Evolutionary conservation across 53 echinoderm and acorn worm genomes (phyloP), one percentile per base, ranked within the genome.

Genomic region (Astropecten irregularis): DNA sequence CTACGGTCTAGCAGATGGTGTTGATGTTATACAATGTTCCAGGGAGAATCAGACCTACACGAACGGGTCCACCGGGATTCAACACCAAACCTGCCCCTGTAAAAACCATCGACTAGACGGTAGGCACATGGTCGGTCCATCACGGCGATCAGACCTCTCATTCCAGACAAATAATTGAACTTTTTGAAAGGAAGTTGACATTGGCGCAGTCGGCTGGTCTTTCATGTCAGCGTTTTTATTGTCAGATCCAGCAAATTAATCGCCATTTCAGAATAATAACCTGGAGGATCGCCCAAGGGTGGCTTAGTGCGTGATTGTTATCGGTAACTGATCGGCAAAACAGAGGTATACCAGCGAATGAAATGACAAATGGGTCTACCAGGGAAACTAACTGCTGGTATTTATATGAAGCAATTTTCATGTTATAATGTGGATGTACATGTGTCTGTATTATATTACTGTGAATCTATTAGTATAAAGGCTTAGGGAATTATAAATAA

Each of bases 1-100:
- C n/a, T n/a, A n/a, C n/a, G n/a, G n/a, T n/a, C n/a, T n/a, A n/a
- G 14, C 57, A 76, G 76, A 73, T 73, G 73, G 55, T 15, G 37
- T n/a, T n/a, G 9, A 21, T 67, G 18, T 18, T 15, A 35, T 33
- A 63, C 63, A 11, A 25, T 19, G 36, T n/a, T 56, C 58, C 40
- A 39, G 56, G 55, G 46, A 69, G 29, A 47, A 36, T 49, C 16
- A 14, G 23, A 15, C 39, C 56, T 4, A 15, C n/a, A n/a, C 25
- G 15, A 29, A 34, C 49, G 1, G 28, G 33, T 33, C 71, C 50
- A n/a, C 53, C 37, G 71, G 71, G 51, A 71, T 11, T 52, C 33
- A 0, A 49, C n/a, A 9, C 74, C 55, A 57, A 76, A 56, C 76
- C 58, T 57, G 76, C 76, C 76, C 58, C n/a, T n/a, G 76, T 58